A percentile compares a stretch with the other conserved stretches of the same genome.
These are phyloP conservation scores for Lycocorax pyrrhopterus DNA, from an alignment of 2,113 vertebrate species.

Conservation along the genomic window DNA sequence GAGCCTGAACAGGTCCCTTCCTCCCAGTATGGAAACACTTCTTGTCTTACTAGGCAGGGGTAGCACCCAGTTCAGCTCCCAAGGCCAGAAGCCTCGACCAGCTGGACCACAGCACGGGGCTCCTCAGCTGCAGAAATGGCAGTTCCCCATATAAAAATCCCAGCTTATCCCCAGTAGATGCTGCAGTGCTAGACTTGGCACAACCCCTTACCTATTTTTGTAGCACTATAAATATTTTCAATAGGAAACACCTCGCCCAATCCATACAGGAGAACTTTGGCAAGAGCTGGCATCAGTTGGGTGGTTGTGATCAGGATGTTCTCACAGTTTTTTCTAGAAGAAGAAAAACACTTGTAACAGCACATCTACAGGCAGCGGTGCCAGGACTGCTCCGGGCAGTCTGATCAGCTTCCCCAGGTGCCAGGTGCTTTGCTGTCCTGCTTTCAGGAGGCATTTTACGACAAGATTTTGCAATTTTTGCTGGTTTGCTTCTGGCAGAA, in stretches of 20 bases:
- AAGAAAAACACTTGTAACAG: constrained; percentile 4
- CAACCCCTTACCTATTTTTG: constrained; percentile 88
- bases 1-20: background rate
- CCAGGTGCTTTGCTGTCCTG: background rate
- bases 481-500: background rate
- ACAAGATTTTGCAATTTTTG: background rate
- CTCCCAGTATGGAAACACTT: background rate
- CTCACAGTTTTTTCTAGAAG: constrained; percentile 89
- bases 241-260: constrained; percentile 94
- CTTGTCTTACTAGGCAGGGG: background rate
- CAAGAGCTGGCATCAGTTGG: constrained; percentile 94
- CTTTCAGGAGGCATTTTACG: background rate
- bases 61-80: background rate
- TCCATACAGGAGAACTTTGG: constrained; percentile 95
- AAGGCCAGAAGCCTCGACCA: background rate
- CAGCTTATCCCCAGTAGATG: background rate
- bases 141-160: background rate
- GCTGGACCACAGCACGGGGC: background rate
- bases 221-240: constrained; percentile 98
- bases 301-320: constrained; percentile 97
- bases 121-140: background rate
- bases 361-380: background rate
- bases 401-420: background rate
- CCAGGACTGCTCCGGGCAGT: background rate
- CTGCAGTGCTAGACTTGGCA: background rate